Evolutionary conservation across 2,888 invertebrate species (phyloP), one percentile per base, ranked within the genome.

Genomic region (Chalcosyrphus nemorum): DNA sequence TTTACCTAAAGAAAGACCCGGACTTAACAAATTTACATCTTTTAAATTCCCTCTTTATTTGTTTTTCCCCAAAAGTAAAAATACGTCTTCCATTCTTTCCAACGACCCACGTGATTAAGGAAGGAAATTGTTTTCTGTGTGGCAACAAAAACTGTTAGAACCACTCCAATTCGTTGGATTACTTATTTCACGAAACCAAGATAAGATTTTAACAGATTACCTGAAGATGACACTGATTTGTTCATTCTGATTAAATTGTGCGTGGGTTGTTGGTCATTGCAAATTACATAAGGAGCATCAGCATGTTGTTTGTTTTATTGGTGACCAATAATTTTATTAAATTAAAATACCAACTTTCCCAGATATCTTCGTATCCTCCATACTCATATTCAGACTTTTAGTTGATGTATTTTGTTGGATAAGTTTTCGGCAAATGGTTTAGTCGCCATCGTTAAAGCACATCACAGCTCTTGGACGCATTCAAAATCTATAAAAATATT

Each of bases 61-160:
- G 32, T 27, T 38, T 70, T 45, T 11, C 19, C n/a, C 35, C 19
- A 4, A 6, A 38, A 15, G 21, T 17, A 15, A 29, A 29, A 24
- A 24, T 41, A 41, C 7, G 7, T 9, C 5, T 32, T 24, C 11
- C 32, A 54, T 15, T 21, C 15, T 59, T 70, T 80, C 80, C 74
- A 87, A 87, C 85, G 86, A 86, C 87, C 88, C 88, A 87, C 87
- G 90, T 89, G 91, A 90, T 90, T 90, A 90, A 89, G 89, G 89
- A 90, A 90, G 89, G 89, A 90, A 90, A 90, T 90, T 89, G 89
- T 91, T 90, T 90, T 57, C 29, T 47, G 56, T 63, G 17, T 19
- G 61, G 70, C 68, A 59, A 68, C 29, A 47, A 7, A 21, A 43
- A 68, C 50, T 38, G 45, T 45, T 70, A 24, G 61, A 89, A 89